phyloP scores from a whole-genome alignment of 2,113 vertebrate species.

The Pelvicachromis taeniatus region DNA sequence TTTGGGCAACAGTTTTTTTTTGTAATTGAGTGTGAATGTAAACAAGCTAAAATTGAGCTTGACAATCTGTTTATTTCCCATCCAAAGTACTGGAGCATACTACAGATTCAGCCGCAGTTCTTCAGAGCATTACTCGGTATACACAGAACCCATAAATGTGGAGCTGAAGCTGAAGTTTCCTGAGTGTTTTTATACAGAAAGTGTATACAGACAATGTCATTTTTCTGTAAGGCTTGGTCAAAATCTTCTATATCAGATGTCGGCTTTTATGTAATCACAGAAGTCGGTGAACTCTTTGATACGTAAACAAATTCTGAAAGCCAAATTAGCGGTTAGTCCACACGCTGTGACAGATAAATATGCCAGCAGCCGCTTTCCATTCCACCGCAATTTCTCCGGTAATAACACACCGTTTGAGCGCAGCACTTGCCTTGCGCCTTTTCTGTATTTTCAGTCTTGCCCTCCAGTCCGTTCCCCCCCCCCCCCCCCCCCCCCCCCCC shows the following conservation, averaged over 20 bases:
- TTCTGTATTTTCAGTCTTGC: not conserved
- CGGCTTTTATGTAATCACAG: not conserved
- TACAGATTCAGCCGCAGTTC: not conserved
- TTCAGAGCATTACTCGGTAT: not conserved
- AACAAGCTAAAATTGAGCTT: not conserved
- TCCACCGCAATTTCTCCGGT: not conserved
- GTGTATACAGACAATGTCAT: not conserved
- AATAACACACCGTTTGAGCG: not conserved
- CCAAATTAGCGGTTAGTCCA: constrained; percentile 11
- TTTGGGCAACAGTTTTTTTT: accelerated
- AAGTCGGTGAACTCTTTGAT: not conserved
- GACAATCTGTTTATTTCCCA: not conserved
- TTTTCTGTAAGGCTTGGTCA: not conserved
- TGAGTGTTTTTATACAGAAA: not conserved
- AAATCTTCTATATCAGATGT: not conserved
- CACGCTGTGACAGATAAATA: not conserved
- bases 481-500: not conserved
- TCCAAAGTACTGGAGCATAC: not conserved
- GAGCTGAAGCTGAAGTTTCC: not conserved
- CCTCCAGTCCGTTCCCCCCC: constrained; percentile 20
- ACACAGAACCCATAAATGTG: not conserved
- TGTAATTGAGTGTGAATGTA: not conserved
- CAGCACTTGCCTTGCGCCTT: not conserved
- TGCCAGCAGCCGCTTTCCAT: not conserved
- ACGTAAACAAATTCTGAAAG: constrained; percentile 29